Base-by-base conservation (phyloP, 2,797 vertebrate species). In the Philypnodon macrostomus region DNA sequence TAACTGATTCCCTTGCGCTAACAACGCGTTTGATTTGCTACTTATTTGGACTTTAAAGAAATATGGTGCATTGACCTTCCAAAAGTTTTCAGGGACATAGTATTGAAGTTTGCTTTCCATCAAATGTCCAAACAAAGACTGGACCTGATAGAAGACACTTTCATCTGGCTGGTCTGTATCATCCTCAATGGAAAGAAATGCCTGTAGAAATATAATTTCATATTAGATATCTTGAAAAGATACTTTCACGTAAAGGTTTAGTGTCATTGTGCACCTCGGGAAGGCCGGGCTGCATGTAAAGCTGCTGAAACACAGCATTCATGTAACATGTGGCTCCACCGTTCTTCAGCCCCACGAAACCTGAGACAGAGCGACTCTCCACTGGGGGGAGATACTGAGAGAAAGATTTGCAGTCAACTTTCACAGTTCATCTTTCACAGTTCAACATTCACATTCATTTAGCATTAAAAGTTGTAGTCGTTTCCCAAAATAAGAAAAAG, bases 31-130 rank as follows among this genome's bases (percentile, higher is more conserved):
- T 23, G 6, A 15, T 14, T 16, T 4, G 18, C 26, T 6, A 9
- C 8, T 27, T 9, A 27, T 27, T 27, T 27, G 26, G 27, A n/a
- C n/a, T n/a, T 9, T 9, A 3, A 29, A 9, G 9, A 10, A 29
- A 10, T 29, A 29, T 10, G 1, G 7, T 15, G 12, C n/a, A 10
- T 7, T 50, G 87, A 99, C 97, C 96, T 98, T 98, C 97, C 97
- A 99, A 56, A 99, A 98, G 81, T 95, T 98, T 82, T 98, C 96
- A 10, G 96, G 97, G 21, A 98, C 81, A 0, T 98, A 98, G 85
- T 98, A 98, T 47, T 99, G 97, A 54, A 99, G 85, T 60, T 98
- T 98, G 90, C 97, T 99, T 85, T 99, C 97, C 96, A 99, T 98
- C 81, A 99, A 81, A 79, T 98, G 96, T 27, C 96, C 96, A 63